A percentile compares a stretch with the other conserved stretches of the same genome.
Evolutionary conservation across 2,888 invertebrate genomes (phyloP).

Genomic region (Agrypnus murinus): DNA sequence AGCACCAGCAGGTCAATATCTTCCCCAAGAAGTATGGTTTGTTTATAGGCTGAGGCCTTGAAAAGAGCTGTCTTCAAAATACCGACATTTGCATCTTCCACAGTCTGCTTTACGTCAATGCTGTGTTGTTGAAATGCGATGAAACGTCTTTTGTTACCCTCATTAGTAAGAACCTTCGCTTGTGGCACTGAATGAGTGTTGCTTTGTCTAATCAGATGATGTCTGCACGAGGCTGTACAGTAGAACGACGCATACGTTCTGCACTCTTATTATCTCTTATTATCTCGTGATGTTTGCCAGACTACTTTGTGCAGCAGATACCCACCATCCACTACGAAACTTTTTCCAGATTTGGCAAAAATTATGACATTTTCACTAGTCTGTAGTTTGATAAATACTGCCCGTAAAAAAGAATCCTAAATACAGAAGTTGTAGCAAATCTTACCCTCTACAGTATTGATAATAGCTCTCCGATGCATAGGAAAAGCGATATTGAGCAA

Average conservation of each 20-base stretch:
- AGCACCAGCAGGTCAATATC: constrained; percentile 1
- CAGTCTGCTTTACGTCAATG: not conserved
- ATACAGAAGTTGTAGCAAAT: too few species aligned
- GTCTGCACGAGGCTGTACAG: not conserved
- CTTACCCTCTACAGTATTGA: too few species aligned
- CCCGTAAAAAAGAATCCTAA: too few species aligned
- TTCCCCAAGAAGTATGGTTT: not conserved
- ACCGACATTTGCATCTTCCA: not conserved
- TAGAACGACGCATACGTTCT: not conserved
- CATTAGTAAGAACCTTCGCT: not conserved
- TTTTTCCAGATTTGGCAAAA: too few species aligned
- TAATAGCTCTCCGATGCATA: too few species aligned
- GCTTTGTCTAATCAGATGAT: not conserved
- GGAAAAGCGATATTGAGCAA: too few species aligned
- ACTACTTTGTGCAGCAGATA: too few species aligned
- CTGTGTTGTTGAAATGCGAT: not conserved
- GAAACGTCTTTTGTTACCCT: not conserved
- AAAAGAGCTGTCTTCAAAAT: not conserved
- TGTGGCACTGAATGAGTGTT: constrained; percentile 5
- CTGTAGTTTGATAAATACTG: too few species aligned
- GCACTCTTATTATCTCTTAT: too few species aligned
- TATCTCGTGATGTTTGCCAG: too few species aligned
- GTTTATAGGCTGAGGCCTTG: not conserved
- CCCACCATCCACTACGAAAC: too few species aligned
- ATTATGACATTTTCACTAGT: too few species aligned